Conservation (phyloP, 2,113 vertebrate genomes). For the Galemys pyrenaicus region DNA sequence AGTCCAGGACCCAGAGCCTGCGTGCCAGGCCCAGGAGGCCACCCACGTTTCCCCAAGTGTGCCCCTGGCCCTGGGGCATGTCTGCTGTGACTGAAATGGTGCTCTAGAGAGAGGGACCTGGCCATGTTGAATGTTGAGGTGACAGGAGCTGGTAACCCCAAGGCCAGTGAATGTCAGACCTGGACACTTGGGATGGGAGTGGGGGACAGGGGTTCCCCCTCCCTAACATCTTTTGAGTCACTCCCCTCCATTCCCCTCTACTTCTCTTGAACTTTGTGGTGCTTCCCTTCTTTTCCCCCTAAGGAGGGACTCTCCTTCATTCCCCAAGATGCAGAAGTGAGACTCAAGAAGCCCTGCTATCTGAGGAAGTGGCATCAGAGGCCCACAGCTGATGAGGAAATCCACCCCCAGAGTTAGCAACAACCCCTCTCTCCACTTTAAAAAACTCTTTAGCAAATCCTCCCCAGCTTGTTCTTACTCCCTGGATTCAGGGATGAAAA, state of each 20-base stretch:
- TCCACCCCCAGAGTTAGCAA: slow-evolving; percentile 22
- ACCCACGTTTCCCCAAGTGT: neutral
- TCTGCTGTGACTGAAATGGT: neutral
- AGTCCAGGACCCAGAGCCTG: neutral
- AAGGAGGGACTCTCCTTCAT: neutral
- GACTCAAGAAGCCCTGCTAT: neutral
- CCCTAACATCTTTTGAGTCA: neutral
- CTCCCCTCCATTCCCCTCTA: no score
- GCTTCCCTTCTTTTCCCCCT: neutral
- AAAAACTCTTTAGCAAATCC: neutral
- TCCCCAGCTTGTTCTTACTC: neutral
- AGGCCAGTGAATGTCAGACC: neutral
- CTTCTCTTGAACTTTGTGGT: neutral
- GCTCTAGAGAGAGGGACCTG: neutral
- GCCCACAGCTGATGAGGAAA: slow-evolving; percentile 4
- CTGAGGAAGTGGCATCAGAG: slow-evolving; percentile 55
- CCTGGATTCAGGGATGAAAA: neutral
- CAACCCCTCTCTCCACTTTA: neutral
- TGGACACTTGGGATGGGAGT: neutral
- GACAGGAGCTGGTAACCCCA: neutral
- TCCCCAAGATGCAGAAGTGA: slow-evolving; percentile 25
- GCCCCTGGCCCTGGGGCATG: neutral
- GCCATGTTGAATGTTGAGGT: no score
- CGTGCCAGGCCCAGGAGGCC: neutral
- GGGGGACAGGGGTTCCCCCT: neutral